Percentiles rank a stretch among this genome's conserved stretches.
Conservation (phyloP, 2,797 vertebrate species). For the Chiropotes sagulatus region DNA sequence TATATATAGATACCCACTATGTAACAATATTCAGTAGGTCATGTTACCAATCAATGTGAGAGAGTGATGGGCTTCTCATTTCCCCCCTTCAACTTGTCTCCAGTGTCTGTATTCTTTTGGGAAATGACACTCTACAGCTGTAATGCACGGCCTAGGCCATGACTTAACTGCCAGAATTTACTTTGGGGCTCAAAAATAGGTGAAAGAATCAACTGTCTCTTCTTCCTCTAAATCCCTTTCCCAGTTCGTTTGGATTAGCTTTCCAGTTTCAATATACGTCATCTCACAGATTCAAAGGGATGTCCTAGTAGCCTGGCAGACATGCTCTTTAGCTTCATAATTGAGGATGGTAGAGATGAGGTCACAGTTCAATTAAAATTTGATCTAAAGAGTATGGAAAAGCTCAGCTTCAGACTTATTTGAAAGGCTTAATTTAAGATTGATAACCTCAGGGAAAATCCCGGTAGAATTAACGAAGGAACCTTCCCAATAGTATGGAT, state of each 20-base stretch:
- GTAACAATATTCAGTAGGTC: not conserved
- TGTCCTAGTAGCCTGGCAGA: not conserved
- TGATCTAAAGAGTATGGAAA: constrained; percentile 9
- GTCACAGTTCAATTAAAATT: constrained; percentile 37
- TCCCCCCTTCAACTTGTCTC: not conserved
- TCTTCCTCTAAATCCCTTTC: not conserved
- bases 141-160: not conserved
- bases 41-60: not conserved
- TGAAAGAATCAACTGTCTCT: not conserved
- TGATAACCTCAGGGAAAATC: constrained; percentile 20
- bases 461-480: constrained; percentile 20
- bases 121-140: not conserved
- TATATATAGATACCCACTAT: not conserved
- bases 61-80: not conserved
- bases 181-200: not conserved
- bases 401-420: constrained; percentile 2
- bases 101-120: not conserved
- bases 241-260: not conserved
- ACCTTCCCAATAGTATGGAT: not conserved
- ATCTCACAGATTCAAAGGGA: not conserved
- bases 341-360: not conserved
- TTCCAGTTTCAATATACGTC: not conserved
- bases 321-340: not conserved
- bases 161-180: not conserved
- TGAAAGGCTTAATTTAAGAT: constrained; percentile 22